Conservation (phyloP, 2,888 invertebrate genomes). For the Lepidocyrtinus sp. region DNA sequence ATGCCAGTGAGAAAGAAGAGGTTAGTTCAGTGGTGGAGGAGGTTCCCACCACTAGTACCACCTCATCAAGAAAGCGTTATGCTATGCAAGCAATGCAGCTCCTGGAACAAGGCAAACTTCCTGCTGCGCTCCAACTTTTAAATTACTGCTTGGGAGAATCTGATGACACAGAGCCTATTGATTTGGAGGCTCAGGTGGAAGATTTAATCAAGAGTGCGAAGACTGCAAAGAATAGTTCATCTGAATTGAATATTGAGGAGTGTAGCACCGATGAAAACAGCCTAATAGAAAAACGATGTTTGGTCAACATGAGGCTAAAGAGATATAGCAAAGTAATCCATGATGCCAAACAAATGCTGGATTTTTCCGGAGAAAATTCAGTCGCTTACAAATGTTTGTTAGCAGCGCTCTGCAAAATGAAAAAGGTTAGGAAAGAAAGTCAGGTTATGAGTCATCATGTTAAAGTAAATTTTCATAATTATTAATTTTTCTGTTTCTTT, state of each 20-base stretch:
- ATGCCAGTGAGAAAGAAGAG: neutral
- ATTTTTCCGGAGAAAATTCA: slow-evolving; percentile 59
- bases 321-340: slow-evolving; percentile 63
- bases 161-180: slow-evolving; percentile 44
- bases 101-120: slow-evolving; percentile 59
- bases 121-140: slow-evolving; percentile 58
- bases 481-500: neutral
- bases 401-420: slow-evolving; percentile 66
- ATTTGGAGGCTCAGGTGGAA: slow-evolving; percentile 39
- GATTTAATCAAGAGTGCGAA: slow-evolving; percentile 32
- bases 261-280: slow-evolving; percentile 52
- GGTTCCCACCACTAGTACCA: neutral
- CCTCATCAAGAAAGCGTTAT: slow-evolving; percentile 43
- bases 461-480: neutral
- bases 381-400: slow-evolving; percentile 67
- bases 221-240: neutral
- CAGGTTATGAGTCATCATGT: neutral
- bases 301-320: slow-evolving; percentile 62
- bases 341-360: slow-evolving; percentile 64
- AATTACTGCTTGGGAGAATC: slow-evolving; percentile 63
- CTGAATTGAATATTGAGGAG: slow-evolving; percentile 9
- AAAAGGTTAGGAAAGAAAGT: slow-evolving; percentile 67
- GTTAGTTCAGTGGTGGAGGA: neutral
- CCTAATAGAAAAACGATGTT: slow-evolving; percentile 67
- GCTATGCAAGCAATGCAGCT: slow-evolving; percentile 56